Percentiles rank a stretch among this genome's conserved stretches.
Evolutionary conservation across 2,797 vertebrate genomes (phyloP).

Genomic region (Miichthys miiuy): DNA sequence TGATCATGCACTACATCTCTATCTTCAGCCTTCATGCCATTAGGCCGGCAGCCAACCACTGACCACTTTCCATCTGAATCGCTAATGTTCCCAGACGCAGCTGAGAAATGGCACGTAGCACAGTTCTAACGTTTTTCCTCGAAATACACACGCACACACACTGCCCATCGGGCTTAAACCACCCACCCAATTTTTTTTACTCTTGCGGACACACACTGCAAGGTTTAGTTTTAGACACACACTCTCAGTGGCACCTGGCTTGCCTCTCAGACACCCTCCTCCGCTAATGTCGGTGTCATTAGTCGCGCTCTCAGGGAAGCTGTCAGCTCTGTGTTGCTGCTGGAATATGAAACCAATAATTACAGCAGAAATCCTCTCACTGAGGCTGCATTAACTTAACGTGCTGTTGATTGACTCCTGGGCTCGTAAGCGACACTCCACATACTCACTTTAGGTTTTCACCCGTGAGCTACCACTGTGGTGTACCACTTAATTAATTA

Average conservation of each 20-base stretch:
- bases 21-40: slow-evolving; percentile 64
- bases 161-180: not conserved
- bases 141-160: slow-evolving; percentile 16
- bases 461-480: not conserved
- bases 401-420: slow-evolving; percentile 70
- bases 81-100: slow-evolving; percentile 67
- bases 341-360: slow-evolving; percentile 79
- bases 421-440: slow-evolving; percentile 33
- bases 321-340: slow-evolving; percentile 68
- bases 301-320: slow-evolving; percentile 49
- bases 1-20: slow-evolving; percentile 60
- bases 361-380: slow-evolving; percentile 63
- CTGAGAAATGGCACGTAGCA: slow-evolving; percentile 75
- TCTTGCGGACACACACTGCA: not conserved
- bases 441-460: slow-evolving; percentile 24
- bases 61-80: slow-evolving; percentile 60
- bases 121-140: slow-evolving; percentile 28
- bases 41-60: slow-evolving; percentile 70
- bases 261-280: slow-evolving; percentile 48
- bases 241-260: slow-evolving; percentile 49
- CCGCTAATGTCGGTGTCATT: slow-evolving; percentile 54
- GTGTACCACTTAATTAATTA: slow-evolving; percentile 14
- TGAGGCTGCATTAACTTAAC: slow-evolving; percentile 59
- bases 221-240: slow-evolving; percentile 12
- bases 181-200: not conserved